A percentile compares a stretch with the other conserved stretches of the same genome.
Evolutionary conservation across 2,113 vertebrate genomes (phyloP).

Genomic region (Noctilio leporinus): DNA sequence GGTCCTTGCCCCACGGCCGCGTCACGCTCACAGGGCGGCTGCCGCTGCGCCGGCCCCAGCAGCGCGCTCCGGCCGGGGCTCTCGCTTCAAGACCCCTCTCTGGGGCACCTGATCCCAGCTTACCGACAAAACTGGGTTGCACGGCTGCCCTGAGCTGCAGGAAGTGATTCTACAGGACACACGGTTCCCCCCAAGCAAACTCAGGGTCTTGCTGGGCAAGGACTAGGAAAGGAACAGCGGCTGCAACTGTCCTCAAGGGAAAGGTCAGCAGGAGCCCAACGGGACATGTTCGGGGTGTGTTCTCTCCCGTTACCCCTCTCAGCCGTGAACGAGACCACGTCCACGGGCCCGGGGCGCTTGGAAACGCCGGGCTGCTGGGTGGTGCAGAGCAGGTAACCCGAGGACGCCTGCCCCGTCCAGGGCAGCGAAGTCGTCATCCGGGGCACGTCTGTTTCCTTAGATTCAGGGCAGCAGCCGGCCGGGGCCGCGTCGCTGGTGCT

Average conservation of each 20-base stretch:
- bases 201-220: not conserved
- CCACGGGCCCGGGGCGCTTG: accelerated
- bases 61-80: too few relatives aligned
- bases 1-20: accelerated
- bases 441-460: accelerated
- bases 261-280: not conserved
- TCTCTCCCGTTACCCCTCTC: not conserved
- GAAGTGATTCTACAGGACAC: not conserved
- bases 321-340: not conserved
- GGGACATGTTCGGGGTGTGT: accelerated
- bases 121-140: not conserved
- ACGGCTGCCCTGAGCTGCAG: accelerated
- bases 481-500: not conserved
- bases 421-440: accelerated
- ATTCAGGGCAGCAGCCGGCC: too few relatives aligned
- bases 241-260: not conserved
- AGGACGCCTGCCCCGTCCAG: not conserved
- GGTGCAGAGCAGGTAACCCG: accelerated
- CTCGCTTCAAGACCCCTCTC: not conserved
- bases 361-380: accelerated
- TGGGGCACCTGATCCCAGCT: too few relatives aligned
- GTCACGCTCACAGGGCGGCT: not conserved
- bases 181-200: too few relatives aligned
- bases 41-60: not conserved
- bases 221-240: too few relatives aligned